Base-by-base conservation (phyloP, 1,140 invertebrate genomes). In the Melipona quadrifasciata region DNA sequence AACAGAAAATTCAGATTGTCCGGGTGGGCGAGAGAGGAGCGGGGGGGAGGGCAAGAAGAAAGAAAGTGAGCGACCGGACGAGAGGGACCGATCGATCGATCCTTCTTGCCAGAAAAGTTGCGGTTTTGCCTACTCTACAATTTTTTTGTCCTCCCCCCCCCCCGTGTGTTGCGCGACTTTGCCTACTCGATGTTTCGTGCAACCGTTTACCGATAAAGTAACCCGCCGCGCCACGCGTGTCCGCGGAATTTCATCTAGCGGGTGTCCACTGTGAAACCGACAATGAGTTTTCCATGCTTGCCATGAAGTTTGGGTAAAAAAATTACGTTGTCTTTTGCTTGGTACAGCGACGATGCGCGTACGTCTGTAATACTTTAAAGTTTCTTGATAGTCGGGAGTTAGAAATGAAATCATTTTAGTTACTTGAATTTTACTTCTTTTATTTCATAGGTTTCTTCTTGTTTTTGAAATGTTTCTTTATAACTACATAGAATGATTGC, bases 11-110 rank as follows among this genome's bases (percentile, higher is more conserved):
- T 80, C 67, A 24, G 80, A 55, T 65, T 73, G 39, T 0, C 6
- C 39, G 8, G 39, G 39, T 8, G 6, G 39, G 39, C 39, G 39
- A 0, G 39, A 27, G 67, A 68, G 34, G 55, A 65, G 16, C 14
- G 27, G 27, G 72, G 73, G 34, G 24, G 55, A 24, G 34, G 39
- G 34, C 17, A 61, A 72, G 51, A 61, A 65, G 58, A 87, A 88
- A 76, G 80, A 76, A 76, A 87, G 79, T 55, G 76, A 80, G 71
- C 71, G 83, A 74, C 73, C 61, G 82, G 72, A 87, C 65, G 85
- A 80, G 82, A 80, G 80, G 80, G 80, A 76, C 68, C 76, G 78
- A 89, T 86, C 86, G 84, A 89, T 89, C 87, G 81, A 89, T 89
- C 82, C 85, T 57, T 84, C 78, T 75, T 81, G 77, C 67, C 85